A percentile compares a stretch with the other conserved stretches of the same genome.
These are phyloP conservation scores for Scomberomorus guttatus DNA, from an alignment of 2,797 vertebrate genomes.

Conservation along the genomic window DNA sequence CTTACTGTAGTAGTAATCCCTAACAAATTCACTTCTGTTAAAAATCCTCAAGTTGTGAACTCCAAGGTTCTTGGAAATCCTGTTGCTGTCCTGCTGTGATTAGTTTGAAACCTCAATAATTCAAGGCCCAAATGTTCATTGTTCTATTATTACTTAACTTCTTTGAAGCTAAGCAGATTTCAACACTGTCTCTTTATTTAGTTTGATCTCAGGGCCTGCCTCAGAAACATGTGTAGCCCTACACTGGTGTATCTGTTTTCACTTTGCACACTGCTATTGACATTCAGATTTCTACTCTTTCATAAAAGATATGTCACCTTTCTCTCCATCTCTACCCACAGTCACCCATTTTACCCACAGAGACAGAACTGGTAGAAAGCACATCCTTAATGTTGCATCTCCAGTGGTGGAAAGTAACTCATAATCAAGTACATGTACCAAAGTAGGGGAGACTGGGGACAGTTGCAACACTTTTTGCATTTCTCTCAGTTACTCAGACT, in stretches of 20 bases:
- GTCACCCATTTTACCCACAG: not conserved
- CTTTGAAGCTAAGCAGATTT: slow-evolving; percentile 33
- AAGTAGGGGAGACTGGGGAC: too few species aligned
- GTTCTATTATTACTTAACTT: slow-evolving; percentile 14
- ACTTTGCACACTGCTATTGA: not conserved
- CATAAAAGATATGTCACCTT: not conserved
- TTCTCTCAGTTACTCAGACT: too few species aligned
- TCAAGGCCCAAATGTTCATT: slow-evolving; percentile 8
- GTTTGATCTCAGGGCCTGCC: not conserved
- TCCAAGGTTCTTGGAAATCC: slow-evolving; percentile 23
- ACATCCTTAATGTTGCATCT: not conserved
- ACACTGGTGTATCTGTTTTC: not conserved
- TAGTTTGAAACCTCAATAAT: slow-evolving; percentile 38
- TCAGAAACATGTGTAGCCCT: not conserved
- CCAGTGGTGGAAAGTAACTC: too few species aligned
- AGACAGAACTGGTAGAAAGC: not conserved
- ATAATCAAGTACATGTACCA: not conserved
- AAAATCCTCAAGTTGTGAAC: slow-evolving; percentile 36
- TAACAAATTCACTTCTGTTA: slow-evolving; percentile 5
- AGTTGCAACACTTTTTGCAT: too few species aligned
- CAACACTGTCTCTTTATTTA: slow-evolving; percentile 6
- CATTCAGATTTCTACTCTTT: not conserved
- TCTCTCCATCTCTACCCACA: not conserved
- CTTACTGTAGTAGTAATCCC: not conserved
- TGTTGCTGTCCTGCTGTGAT: slow-evolving; percentile 31